phyloP scores from a whole-genome alignment of 2,113 vertebrate species.

The Entosphenus tridentatus region DNA sequence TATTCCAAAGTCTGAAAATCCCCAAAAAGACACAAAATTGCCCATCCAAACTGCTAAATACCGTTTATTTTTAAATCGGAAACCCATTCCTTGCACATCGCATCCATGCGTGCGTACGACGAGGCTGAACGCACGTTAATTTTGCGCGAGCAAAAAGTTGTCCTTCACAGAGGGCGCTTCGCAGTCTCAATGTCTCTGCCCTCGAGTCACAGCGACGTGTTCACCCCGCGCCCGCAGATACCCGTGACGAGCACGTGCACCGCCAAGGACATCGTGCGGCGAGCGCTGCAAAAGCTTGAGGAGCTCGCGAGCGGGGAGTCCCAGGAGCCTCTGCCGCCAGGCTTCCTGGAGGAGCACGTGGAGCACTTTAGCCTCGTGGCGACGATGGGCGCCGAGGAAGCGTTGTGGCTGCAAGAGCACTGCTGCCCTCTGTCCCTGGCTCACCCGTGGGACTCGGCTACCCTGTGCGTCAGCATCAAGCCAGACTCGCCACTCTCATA shows the following conservation, averaged over 20 bases:
- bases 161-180: constrained; percentile 8
- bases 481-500: constrained; percentile 40
- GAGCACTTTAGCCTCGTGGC: constrained; percentile 53
- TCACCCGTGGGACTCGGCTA: constrained; percentile 33
- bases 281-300: constrained; percentile 64
- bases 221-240: constrained; percentile 21
- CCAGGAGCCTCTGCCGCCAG: constrained; percentile 22
- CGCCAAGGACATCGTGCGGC: constrained; percentile 39
- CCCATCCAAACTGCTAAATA: background rate
- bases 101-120: too few relatives aligned
- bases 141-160: background rate
- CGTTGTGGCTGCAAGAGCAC: constrained; percentile 55
- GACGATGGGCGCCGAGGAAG: constrained; percentile 21
- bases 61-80: background rate
- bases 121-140: background rate
- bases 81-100: too few relatives aligned
- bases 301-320: constrained; percentile 20
- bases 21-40: too few relatives aligned
- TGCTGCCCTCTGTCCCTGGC: constrained; percentile 45
- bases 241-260: constrained; percentile 37
- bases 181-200: constrained; percentile 10
- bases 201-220: background rate
- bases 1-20: too few relatives aligned
- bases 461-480: constrained; percentile 46
- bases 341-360: constrained; percentile 29